Percentiles rank a stretch among this genome's conserved stretches.
Evolutionary conservation across 2,797 vertebrate genomes (phyloP).

Genomic region (Sciurus carolinensis): DNA sequence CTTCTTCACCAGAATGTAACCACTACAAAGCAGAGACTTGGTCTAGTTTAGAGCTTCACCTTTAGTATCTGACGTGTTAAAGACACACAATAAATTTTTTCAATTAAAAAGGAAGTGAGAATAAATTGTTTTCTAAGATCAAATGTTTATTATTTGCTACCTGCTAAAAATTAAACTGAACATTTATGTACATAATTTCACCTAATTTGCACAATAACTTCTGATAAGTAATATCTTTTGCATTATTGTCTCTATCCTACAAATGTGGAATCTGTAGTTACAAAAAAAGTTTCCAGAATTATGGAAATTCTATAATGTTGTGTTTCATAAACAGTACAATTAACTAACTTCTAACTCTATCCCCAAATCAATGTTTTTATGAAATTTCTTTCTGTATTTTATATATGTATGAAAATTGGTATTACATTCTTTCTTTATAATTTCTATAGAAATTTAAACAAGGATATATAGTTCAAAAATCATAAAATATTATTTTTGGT

Average conservation of each 20-base stretch:
- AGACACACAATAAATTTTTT: background rate
- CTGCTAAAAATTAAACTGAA: background rate
- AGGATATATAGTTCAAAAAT: background rate
- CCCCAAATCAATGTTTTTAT: background rate
- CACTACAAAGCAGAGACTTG: background rate
- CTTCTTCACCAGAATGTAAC: background rate
- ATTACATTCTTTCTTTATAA: background rate
- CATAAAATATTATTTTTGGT: background rate
- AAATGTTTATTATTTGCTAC: background rate
- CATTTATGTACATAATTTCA: background rate
- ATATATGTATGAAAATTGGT: background rate
- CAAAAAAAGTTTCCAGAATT: background rate
- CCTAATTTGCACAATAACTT: background rate
- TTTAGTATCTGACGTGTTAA: background rate
- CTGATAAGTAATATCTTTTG: background rate
- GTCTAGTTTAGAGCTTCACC: background rate
- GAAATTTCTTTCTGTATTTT: background rate
- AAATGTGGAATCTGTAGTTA: background rate
- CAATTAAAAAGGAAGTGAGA: background rate
- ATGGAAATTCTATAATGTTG: background rate
- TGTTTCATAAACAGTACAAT: background rate
- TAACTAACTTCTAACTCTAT: background rate
- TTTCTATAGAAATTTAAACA: background rate
- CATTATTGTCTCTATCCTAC: accelerated
- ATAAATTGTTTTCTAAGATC: background rate